These are phyloP conservation scores for Lacerta viridis DNA, from an alignment of 2,797 vertebrate species.

Conservation along the genomic window DNA sequence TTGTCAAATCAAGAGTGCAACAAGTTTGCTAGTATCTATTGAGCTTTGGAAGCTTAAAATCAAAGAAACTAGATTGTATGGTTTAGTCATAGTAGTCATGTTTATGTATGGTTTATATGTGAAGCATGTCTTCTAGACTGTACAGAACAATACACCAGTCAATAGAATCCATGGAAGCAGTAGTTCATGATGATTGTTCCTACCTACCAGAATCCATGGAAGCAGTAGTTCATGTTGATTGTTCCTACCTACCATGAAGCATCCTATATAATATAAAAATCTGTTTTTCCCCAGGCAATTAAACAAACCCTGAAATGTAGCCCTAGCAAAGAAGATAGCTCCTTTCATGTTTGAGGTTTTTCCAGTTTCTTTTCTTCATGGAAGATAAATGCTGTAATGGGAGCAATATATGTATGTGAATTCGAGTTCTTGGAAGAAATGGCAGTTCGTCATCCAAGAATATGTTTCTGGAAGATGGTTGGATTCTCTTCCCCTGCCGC, in stretches of 20 bases:
- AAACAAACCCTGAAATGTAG: conserved; percentile 48
- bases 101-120: no score
- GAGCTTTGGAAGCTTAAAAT: not conserved
- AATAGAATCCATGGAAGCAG: not conserved
- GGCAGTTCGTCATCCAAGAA: conserved; percentile 13
- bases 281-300: conserved; percentile 47
- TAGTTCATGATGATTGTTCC: not conserved
- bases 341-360: conserved; percentile 57
- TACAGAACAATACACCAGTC: no score
- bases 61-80: not conserved
- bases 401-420: conserved; percentile 44
- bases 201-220: not conserved
- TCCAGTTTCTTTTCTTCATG: conserved; percentile 1
- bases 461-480: not conserved
- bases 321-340: conserved; percentile 60
- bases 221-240: not conserved
- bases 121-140: not conserved
- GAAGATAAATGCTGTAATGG: conserved; percentile 47
- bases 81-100: not conserved
- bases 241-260: not conserved
- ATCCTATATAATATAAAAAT: not conserved
- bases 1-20: not conserved
- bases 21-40: not conserved
- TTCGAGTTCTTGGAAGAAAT: conserved; percentile 38
- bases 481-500: no score